phyloP scores from a whole-genome alignment of 2,888 invertebrate species.

The Eristalis pertinax region DNA sequence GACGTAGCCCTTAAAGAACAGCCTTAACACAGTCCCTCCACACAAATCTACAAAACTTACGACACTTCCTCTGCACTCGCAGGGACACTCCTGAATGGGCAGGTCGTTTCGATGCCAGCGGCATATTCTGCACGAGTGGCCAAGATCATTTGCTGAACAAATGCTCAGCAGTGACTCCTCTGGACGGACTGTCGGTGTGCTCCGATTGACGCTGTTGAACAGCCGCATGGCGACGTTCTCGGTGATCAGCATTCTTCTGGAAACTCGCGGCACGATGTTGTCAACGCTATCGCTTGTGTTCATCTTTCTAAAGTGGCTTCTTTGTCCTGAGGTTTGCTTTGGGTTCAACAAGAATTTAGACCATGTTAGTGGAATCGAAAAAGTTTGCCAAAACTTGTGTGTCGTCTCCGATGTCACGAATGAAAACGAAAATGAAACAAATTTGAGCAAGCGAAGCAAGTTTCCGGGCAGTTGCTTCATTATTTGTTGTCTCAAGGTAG shows the following conservation, averaged over 20 bases:
- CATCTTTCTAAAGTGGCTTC: slow-evolving; percentile 11
- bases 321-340: neutral
- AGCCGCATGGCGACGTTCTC: slow-evolving; percentile 75
- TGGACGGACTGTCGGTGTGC: slow-evolving; percentile 15
- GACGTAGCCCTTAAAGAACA: slow-evolving; percentile 76
- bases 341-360: slow-evolving; percentile 24
- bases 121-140: slow-evolving; percentile 79
- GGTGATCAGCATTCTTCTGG: slow-evolving; percentile 22
- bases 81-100: slow-evolving; percentile 78
- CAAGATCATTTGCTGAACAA: slow-evolving; percentile 76
- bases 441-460: neutral
- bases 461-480: neutral
- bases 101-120: slow-evolving; percentile 78
- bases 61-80: slow-evolving; percentile 79
- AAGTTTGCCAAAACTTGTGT: neutral
- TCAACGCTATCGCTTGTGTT: slow-evolving; percentile 5
- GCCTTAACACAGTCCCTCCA: neutral
- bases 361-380: slow-evolving; percentile 4
- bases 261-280: slow-evolving; percentile 12
- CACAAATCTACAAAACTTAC: slow-evolving; percentile 73
- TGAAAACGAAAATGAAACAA: neutral
- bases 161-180: slow-evolving; percentile 73
- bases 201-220: slow-evolving; percentile 73
- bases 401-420: neutral
- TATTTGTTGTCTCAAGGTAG: too few relatives aligned